phyloP scores from a whole-genome alignment of 2,797 vertebrate species.

The Trachurus trachurus region DNA sequence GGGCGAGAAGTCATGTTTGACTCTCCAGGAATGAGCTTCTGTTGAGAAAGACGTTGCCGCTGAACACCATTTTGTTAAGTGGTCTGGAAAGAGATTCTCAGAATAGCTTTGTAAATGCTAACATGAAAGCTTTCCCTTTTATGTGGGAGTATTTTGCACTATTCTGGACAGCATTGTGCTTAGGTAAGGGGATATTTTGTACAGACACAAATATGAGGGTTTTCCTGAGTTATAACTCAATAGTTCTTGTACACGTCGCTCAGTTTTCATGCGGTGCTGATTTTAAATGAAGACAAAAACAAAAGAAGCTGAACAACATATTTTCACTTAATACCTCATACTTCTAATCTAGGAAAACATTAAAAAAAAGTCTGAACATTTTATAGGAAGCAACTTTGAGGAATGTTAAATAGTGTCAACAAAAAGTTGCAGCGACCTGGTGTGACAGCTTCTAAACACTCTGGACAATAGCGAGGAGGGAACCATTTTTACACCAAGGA shows the following conservation, averaged over 20 bases:
- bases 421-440: constrained; percentile 8
- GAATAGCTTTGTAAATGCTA: constrained; percentile 70
- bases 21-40: constrained; percentile 76
- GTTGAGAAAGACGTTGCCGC: constrained; percentile 64
- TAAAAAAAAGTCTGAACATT: not conserved
- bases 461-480: not conserved
- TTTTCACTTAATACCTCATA: constrained; percentile 9
- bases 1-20: constrained; percentile 68
- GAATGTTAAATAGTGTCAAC: constrained; percentile 11
- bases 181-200: constrained; percentile 67
- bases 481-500: constrained; percentile 28
- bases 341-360: constrained; percentile 8
- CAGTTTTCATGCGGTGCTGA: constrained; percentile 45
- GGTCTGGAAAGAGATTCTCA: constrained; percentile 62
- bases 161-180: constrained; percentile 56
- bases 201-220: constrained; percentile 64
- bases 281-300: constrained; percentile 53
- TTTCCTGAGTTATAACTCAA: constrained; percentile 64
- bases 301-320: constrained; percentile 24
- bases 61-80: constrained; percentile 61
- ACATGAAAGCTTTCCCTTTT: constrained; percentile 67
- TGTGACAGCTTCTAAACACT: constrained; percentile 27
- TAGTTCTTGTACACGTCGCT: constrained; percentile 43
- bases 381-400: constrained; percentile 13
- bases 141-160: constrained; percentile 57